Evolutionary conservation across 2,888 invertebrate species (phyloP), one percentile per base, ranked within the genome.

Genomic region (Cremastinae sp.): DNA sequence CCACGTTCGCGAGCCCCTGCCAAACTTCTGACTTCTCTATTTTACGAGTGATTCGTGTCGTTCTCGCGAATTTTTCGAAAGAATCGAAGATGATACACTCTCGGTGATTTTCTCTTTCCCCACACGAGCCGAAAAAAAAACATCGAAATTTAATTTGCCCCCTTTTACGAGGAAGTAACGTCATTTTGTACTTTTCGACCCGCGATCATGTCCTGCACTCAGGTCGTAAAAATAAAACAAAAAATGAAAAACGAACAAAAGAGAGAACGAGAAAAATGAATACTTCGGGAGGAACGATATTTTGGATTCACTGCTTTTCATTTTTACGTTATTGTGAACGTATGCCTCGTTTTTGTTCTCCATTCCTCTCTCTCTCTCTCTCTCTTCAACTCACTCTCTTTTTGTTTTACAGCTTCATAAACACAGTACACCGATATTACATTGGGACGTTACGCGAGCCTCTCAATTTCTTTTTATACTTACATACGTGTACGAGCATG

Each of bases 341-440:
- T 39, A 39, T 14, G 43, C 28, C 7, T 20, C 4, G 45, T 9
- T 20, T 10, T 16, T 22, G 51, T 7, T 49, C 2, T 49, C 14
- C 3, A 7, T 45, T 1, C n/a, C 1, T 45, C 0, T n/a, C 12
- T 10, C 12, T 53, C 1, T 22, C 7, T 28, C 2, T 28, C 3
- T 28, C 37, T 10, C n/a, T 62, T 16, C n/a, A n/a, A n/a, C n/a
- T n/a, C n/a, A n/a, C n/a, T 37, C 47, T 47, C 10, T 18, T 39
- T 61, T 79, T 81, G 79, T 80, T 82, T 80, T 82, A 81, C 77
- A 66, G 78, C 69, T 79, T 74, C 79, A 74, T 81, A 82, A 81
- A 82, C 82, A 79, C 79, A 65, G 71, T 66, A 61, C 61, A 64
- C 65, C 75, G 73, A 80, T 82, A 81, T 80, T 79, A 82, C 79